Percentiles rank a stretch among this genome's conserved stretches.
Evolutionary conservation across 2,888 invertebrate genomes (phyloP).

Genomic region (Aporophyla nigra): DNA sequence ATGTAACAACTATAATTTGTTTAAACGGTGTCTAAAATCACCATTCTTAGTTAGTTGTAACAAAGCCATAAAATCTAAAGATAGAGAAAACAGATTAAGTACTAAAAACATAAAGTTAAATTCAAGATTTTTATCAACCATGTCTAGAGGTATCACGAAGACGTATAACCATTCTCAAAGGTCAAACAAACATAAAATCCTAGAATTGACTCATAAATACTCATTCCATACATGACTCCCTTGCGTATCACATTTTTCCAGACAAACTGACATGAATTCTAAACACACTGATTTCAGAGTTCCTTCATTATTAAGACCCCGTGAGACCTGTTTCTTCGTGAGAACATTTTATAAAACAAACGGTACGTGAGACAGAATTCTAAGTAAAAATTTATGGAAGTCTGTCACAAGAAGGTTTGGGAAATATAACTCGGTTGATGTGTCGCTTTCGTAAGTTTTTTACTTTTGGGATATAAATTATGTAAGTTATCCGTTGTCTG

Average conservation of each 20-base stretch:
- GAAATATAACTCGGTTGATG: slow-evolving; percentile 16
- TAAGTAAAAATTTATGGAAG: slow-evolving; percentile 46
- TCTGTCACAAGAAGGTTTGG: slow-evolving; percentile 13
- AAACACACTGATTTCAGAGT: slow-evolving; percentile 47
- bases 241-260: slow-evolving; percentile 24
- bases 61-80: not conserved
- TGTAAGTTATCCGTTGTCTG: not conserved
- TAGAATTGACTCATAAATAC: slow-evolving; percentile 28
- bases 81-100: not conserved
- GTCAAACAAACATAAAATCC: slow-evolving; percentile 19
- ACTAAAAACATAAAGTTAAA: not conserved
- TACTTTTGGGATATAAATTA: slow-evolving; percentile 10
- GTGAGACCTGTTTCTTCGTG: slow-evolving; percentile 40
- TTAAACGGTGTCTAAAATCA: not conserved
- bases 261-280: slow-evolving; percentile 34
- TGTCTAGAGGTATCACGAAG: not conserved
- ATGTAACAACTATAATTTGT: not conserved
- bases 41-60: not conserved
- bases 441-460: slow-evolving; percentile 21
- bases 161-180: not conserved
- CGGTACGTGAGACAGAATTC: slow-evolving; percentile 23
- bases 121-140: not conserved
- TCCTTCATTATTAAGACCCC: slow-evolving; percentile 43
- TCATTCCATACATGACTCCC: slow-evolving; percentile 23
- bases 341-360: slow-evolving; percentile 37